Evolutionary conservation across 92 coral and sea anemone species (phyloP), one percentile per base, ranked within the genome.

Genomic region (Hydrozoanthus gracilis): DNA sequence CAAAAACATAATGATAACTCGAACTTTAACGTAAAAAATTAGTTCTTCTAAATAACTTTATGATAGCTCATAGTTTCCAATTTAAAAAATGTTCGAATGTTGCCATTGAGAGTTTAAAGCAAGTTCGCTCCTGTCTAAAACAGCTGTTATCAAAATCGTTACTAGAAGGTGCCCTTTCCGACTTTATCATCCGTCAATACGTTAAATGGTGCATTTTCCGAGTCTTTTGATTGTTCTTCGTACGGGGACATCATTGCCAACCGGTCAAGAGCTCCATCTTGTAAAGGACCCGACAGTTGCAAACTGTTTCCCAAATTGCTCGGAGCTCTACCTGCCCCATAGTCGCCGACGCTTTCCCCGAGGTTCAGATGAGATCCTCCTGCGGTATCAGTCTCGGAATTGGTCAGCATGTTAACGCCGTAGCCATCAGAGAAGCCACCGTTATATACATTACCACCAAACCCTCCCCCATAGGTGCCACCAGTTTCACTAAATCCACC

Each of bases 211-310:
- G 91, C 98, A 50, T 86, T 92, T 49, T 88, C 88, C 8, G 92
- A 87, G 84, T 97, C 99, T 76, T 85, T 93, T 12, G 99, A 88
- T 79, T 97, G 82, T 0, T 91, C 77, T 83, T 97, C 99, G 72
- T 88, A 97, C 10, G 99, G 99, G 20, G 99, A 97, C 93, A 92
- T 90, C 98, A 97, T 95, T 16, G 99, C 99, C 44, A 93, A 86
- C 8, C 93, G 87, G 69, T 97, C 99, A 48, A 97, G 93, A 52
- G 94, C 98, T n/a, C 92, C 89, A 60, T 94, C 98, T 86, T 70
- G 89, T 3, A 92, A n/a, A 8, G 95, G 92, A 17, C 98, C 95
- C 18, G 94, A 93, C 54, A 91, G 60, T 51, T 77, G 52, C 15
- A 91, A 77, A 27, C 64, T 76, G 17, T 71, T 82, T 14, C 87